phyloP scores from a whole-genome alignment of 2,113 vertebrate genomes.

The Cairina moschata region DNA sequence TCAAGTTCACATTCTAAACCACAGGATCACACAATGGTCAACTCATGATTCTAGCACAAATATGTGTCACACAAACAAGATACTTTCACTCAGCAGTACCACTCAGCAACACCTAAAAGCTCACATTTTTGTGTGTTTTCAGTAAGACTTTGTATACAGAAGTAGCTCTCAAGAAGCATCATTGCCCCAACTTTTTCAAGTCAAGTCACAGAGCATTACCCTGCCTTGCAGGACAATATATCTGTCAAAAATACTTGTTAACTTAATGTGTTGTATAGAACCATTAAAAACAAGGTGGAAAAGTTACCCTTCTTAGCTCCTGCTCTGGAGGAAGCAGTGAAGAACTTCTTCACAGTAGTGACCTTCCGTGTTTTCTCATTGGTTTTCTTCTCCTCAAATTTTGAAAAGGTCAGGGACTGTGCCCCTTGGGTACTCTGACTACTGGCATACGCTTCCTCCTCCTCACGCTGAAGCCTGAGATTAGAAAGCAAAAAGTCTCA shows the following conservation, averaged over 20 bases:
- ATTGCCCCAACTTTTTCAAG: not conserved
- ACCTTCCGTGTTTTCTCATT: slow-evolving; percentile 97
- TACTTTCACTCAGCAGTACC: not conserved
- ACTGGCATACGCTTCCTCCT: slow-evolving; percentile 94
- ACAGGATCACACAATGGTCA: not conserved
- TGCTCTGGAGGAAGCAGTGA: slow-evolving; percentile 91
- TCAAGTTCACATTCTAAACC: not conserved
- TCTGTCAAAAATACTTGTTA: not conserved
- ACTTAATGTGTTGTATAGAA: not conserved
- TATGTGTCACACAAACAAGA: accelerated
- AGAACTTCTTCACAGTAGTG: slow-evolving; percentile 98
- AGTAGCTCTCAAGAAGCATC: not conserved
- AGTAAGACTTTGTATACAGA: not conserved
- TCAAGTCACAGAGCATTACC: not conserved
- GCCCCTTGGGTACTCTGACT: slow-evolving; percentile 85
- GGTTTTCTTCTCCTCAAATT: slow-evolving; percentile 98
- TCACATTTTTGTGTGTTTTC: not conserved
- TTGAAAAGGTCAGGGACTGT: slow-evolving; percentile 90
- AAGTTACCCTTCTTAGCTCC: slow-evolving; percentile 91
- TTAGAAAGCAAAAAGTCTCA: not conserved
- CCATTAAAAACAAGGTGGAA: not conserved
- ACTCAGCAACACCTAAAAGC: not conserved
- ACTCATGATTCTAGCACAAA: not conserved
- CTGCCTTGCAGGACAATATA: not conserved
- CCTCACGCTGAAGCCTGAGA: slow-evolving; percentile 91